Conservation (phyloP, 2,113 vertebrate species). For the Dasyprocta punctata region DNA sequence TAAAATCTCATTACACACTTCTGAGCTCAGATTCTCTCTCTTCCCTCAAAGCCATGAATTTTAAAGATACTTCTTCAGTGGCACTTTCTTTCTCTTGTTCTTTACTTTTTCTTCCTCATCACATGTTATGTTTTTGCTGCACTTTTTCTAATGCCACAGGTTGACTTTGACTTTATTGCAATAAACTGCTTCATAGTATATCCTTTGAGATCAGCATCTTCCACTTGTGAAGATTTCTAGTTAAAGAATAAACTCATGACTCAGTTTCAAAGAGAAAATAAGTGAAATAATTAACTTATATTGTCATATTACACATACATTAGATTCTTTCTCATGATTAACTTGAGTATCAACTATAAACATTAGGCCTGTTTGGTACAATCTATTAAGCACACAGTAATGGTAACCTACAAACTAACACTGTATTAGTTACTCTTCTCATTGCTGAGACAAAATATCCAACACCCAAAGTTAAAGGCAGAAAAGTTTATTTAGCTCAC, state of each 20-base stretch:
- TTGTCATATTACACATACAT: background rate
- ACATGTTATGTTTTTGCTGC: background rate
- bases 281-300: background rate
- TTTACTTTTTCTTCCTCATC: background rate
- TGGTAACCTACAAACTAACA: background rate
- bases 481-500: background rate
- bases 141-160: background rate
- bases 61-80: background rate
- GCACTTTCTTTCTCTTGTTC: background rate
- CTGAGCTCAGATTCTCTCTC: background rate
- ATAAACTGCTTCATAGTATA: background rate
- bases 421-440: background rate
- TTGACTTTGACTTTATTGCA: background rate
- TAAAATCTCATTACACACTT: background rate
- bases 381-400: background rate
- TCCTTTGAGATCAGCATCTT: background rate
- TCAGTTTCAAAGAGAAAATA: background rate
- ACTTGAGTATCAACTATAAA: background rate
- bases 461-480: background rate
- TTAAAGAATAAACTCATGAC: background rate
- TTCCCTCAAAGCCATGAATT: background rate
- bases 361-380: background rate
- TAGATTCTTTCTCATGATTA: background rate
- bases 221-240: background rate
- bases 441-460: background rate